These are phyloP conservation scores for Ceyx margarethae DNA, from an alignment of 2,113 vertebrate species.

Conservation along the genomic window DNA sequence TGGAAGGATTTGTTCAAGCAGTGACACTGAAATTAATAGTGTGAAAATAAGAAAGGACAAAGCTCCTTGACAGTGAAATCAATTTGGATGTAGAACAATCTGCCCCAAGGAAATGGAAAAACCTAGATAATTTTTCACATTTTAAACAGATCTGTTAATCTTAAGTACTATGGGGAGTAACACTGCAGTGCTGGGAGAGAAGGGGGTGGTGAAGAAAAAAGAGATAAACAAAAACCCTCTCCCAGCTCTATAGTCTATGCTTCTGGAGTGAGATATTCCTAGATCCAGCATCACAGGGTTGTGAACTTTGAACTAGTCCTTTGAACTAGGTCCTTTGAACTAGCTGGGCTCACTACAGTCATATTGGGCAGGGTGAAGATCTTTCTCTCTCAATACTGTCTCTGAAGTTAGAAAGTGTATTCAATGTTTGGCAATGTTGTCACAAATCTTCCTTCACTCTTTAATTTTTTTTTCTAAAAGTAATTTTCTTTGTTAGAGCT, in stretches of 20 bases:
- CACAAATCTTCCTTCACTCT: not conserved
- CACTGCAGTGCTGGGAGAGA: not conserved
- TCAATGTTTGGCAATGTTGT: not conserved
- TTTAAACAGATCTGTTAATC: conserved; percentile 28
- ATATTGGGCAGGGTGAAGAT: not conserved
- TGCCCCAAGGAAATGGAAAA: conserved; percentile 12
- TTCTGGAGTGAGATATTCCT: not conserved
- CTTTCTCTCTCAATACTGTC: not conserved
- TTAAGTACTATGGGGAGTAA: conserved; percentile 4
- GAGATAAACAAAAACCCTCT: not conserved
- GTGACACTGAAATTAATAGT: not conserved
- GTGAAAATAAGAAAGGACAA: conserved; percentile 19
- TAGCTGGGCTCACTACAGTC: not conserved
- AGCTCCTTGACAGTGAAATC: conserved; percentile 46
- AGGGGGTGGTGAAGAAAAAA: not conserved
- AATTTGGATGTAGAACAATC: conserved; percentile 42
- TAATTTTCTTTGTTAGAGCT: not conserved
- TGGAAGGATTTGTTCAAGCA: conserved; percentile 1
- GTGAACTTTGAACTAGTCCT: accelerated
- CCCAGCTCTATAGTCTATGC: not conserved
- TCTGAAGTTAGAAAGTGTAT: not conserved
- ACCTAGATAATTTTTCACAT: conserved; percentile 7
- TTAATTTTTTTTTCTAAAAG: not conserved
- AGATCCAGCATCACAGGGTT: accelerated
- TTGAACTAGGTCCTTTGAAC: not conserved